These are phyloP conservation scores for Gobius niger DNA, from an alignment of 2,113 vertebrate genomes.

Conservation along the genomic window DNA sequence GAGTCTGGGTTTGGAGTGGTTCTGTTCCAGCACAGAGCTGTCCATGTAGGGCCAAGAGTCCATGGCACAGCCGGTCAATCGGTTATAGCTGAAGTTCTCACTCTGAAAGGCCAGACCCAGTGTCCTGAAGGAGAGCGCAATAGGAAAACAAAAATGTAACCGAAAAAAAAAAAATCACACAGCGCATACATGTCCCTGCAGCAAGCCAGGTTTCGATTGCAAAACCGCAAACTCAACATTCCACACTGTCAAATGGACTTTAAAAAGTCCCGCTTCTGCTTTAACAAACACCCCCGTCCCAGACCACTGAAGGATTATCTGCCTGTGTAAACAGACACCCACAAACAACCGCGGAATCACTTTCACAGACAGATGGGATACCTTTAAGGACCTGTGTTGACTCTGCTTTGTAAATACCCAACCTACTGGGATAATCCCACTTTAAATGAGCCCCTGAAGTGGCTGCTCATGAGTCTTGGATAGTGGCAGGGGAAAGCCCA, in stretches of 20 bases:
- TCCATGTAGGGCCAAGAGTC: constrained; percentile 92
- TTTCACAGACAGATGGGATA: constrained; percentile 34
- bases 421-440: constrained; percentile 33
- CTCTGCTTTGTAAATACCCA: constrained; percentile 39
- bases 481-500: constrained; percentile 46
- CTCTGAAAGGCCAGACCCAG: constrained; percentile 89
- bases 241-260: constrained; percentile 23
- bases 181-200: constrained; percentile 65
- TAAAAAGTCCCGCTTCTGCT: constrained; percentile 21
- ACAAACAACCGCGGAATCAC: constrained; percentile 19
- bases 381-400: constrained; percentile 41
- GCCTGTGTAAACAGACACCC: constrained; percentile 29
- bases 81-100: constrained; percentile 86
- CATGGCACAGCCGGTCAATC: constrained; percentile 80
- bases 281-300: constrained; percentile 11
- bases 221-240: constrained; percentile 64
- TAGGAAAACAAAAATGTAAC: no score
- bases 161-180: not conserved
- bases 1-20: constrained; percentile 85
- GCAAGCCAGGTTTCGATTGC: constrained; percentile 70
- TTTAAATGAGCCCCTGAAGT: constrained; percentile 35
- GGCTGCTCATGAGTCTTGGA: constrained; percentile 43
- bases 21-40: constrained; percentile 78
- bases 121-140: constrained; percentile 76
- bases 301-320: constrained; percentile 31